A percentile compares a stretch with the other conserved stretches of the same genome.
These are phyloP conservation scores for Sarcophaga variegata DNA, from an alignment of 2,888 invertebrate genomes.

Conservation along the genomic window DNA sequence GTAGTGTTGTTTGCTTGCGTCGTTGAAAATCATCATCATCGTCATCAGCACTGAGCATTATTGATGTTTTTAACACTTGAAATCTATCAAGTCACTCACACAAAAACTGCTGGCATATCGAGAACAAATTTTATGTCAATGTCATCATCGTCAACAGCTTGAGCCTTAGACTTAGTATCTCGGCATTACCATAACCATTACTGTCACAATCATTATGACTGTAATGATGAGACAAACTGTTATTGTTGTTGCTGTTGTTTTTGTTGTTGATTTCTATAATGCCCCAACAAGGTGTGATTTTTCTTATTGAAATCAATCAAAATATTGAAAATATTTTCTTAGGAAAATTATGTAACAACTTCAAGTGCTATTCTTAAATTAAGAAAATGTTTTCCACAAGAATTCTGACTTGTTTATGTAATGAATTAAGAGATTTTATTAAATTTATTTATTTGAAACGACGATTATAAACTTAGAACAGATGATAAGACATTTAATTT, in stretches of 20 bases:
- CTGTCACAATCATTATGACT: background rate
- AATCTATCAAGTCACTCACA: conserved; percentile 71
- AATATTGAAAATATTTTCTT: conserved; percentile 23
- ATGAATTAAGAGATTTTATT: conserved; percentile 7
- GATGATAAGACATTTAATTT: too few species aligned
- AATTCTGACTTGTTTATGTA: background rate
- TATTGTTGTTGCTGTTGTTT: background rate
- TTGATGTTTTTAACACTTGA: conserved; percentile 70
- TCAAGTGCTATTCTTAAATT: background rate
- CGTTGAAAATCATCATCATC: conserved; percentile 53
- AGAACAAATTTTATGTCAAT: conserved; percentile 75
- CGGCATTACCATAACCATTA: background rate
- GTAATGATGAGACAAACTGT: conserved; percentile 76
- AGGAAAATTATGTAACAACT: background rate
- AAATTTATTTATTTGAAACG: too few species aligned
- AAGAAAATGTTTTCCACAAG: background rate
- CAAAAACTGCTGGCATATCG: conserved; percentile 48
- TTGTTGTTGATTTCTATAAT: background rate
- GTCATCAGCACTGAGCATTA: conserved; percentile 19
- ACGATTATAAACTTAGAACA: too few species aligned
- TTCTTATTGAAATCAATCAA: conserved; percentile 32
- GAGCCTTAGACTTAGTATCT: background rate
- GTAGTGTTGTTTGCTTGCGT: conserved; percentile 55
- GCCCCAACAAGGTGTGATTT: conserved; percentile 50
- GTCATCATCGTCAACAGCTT: conserved; percentile 78